Percentiles rank a stretch among this genome's conserved stretches.
phyloP scores from a whole-genome alignment of 2,888 invertebrate species.

The Drosophila koepferae region DNA sequence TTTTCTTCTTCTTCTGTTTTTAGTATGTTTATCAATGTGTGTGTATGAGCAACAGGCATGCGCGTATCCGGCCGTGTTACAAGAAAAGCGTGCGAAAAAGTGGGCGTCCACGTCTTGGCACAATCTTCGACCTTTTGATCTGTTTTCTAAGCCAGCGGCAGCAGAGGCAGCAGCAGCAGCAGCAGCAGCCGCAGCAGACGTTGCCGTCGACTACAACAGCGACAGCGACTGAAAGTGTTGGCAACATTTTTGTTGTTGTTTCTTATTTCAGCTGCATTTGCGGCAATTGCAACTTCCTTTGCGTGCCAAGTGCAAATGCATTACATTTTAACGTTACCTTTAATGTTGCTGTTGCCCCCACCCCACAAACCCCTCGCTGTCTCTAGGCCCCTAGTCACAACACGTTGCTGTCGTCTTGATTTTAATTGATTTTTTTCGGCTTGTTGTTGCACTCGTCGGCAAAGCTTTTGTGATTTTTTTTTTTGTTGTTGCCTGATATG shows the following conservation, averaged over 20 bases:
- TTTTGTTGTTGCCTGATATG: constrained; percentile 26
- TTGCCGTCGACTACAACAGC: neutral
- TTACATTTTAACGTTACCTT: constrained; percentile 74
- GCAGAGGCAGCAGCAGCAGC: constrained; percentile 1
- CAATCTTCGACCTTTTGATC: constrained; percentile 81
- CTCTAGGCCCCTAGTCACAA: neutral
- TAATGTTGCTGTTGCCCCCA: constrained; percentile 51
- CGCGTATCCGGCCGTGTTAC: constrained; percentile 61
- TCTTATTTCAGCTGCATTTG: constrained; percentile 45
- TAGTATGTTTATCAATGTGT: constrained; percentile 61
- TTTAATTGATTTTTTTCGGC: constrained; percentile 74
- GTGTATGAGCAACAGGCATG: constrained; percentile 11
- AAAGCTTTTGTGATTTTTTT: constrained; percentile 55
- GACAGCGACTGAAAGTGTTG: constrained; percentile 23
- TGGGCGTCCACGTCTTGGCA: constrained; percentile 75
- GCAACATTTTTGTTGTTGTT: constrained; percentile 31
- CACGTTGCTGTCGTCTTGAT: constrained; percentile 55
- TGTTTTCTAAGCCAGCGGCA: constrained; percentile 66
- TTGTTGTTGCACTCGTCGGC: constrained; percentile 52
- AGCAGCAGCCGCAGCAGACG: neutral
- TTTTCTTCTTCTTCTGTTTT: constrained; percentile 3
- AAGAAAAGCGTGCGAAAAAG: constrained; percentile 79
- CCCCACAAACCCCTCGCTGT: neutral
- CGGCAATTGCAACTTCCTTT: constrained; percentile 75
- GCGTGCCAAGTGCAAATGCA: constrained; percentile 80